Evolutionary conservation across 2,888 invertebrate species (phyloP), one percentile per base, ranked within the genome.

Genomic region (Drymonia ruficornis): DNA sequence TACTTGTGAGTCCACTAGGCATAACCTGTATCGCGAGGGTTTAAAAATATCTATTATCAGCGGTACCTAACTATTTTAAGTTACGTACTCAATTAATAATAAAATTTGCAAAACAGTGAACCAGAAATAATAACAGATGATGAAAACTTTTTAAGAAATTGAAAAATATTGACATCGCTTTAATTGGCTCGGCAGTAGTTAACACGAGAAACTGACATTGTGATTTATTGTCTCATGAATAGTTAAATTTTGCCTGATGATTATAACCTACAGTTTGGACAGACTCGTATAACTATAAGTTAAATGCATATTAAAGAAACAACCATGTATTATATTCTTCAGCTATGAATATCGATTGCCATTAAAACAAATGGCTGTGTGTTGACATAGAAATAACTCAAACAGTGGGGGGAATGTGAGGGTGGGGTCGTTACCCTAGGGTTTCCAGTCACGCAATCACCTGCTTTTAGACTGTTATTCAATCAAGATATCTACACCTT

Each of bases 341-440:
- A 40, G 16, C 16, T 18, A 16, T 16, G 15, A 45, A 52, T 61
- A 63, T 63, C 52, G 61, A 69, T 67, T 62, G 64, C 38, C 38
- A 61, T 53, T 63, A 53, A 60, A 56, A 58, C 53, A 55, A 60
- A 54, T 46, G 44, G 51, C 55, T 44, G 52, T 49, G 55, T 67
- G 63, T 69, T 68, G 63, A 66, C 61, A 66, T 61, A 65, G 57
- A 67, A 67, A 65, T 64, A 60, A 63, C 62, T 56, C 31, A 52
- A 56, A 54, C 53, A 66, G 53, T 66, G 58, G 63, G 53, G 61
- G 36, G 53, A 65, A 49, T 49, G 51, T 53, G 46, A 36, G 54
- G 67, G 67, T 54, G 66, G 74, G 77, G 77, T 76, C 70, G 76
- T 65, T 68, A 70, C 74, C 77, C 76, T 54, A 54, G 63, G 65